Evolutionary conservation across 2,888 invertebrate species (phyloP), one percentile per base, ranked within the genome.

Genomic region (Mellilla xanthometata): DNA sequence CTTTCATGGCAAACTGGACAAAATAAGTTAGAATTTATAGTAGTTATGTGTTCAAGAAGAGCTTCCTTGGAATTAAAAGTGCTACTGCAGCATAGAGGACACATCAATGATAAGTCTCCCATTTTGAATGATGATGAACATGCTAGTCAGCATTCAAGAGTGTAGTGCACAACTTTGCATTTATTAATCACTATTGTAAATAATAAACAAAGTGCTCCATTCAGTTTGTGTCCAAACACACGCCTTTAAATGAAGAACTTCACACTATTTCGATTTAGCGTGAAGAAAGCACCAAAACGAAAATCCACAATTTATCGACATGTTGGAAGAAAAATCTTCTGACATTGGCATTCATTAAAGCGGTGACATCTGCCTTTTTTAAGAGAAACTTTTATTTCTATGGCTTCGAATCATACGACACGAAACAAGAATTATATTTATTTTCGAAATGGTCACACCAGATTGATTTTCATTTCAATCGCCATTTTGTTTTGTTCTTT

Each of bases 11-110:
- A 94, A 49, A 90, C 74, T 11, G 93, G 91, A 62, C 94, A 94
- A 58, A 79, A 78, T 44, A 93, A 67, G 76, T 92, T 93, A 11
- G 69, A 62, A 41, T 71, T 58, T 35, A 72, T 59, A 67, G 90
- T 90, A 13, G 89, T 77, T 64, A 93, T 85, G 65, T 88, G 85
- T 75, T 91, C 62, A 84, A 78, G 56, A 86, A 90, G 78, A 84
- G 91, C 63, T 81, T 90, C 76, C 51, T 90, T 91, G 44, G 91
- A 91, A 49, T 79, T 70, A 80, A 94, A 94, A 43, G 85, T 90
- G 68, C 91, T 90, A 49, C 90, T 90, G 64, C 94, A 94, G 72
- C 94, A 94, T 69, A 93, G 82, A 26, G 94, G 93, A 59, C 94
- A 94, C 53, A 72, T 83, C 68, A 65, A 90, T 66, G 58, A 67